Conservation (phyloP, 2,888 invertebrate species). For the Lasioglossum oenotherae region DNA sequence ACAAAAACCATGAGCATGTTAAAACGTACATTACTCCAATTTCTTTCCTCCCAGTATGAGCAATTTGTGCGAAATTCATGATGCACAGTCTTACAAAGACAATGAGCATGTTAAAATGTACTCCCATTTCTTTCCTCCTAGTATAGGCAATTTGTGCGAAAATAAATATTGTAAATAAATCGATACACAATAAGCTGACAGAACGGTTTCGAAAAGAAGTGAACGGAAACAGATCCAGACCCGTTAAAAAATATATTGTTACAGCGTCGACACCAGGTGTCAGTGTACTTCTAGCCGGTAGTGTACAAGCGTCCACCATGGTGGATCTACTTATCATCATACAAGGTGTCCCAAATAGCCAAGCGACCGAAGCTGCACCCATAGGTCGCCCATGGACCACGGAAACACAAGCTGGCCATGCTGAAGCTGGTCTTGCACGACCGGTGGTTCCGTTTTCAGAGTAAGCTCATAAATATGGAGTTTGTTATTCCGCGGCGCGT, state of each 20-base stretch:
- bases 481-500: slow-evolving; percentile 62
- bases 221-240: neutral
- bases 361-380: slow-evolving; percentile 17
- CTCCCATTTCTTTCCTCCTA: too few species aligned
- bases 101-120: neutral
- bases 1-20: neutral
- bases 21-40: neutral
- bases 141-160: neutral
- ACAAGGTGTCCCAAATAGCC: slow-evolving; percentile 57
- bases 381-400: neutral
- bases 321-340: slow-evolving; percentile 69
- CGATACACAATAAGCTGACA: neutral
- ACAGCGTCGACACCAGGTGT: neutral
- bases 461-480: slow-evolving; percentile 74
- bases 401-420: slow-evolving; percentile 24
- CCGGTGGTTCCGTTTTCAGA: slow-evolving; percentile 67
- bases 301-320: slow-evolving; percentile 12
- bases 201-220: neutral
- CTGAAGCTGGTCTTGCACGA: slow-evolving; percentile 11
- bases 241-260: neutral
- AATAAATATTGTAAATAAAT: neutral
- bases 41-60: neutral
- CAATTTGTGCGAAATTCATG: neutral
- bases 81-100: neutral
- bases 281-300: neutral